A percentile compares a stretch with the other conserved stretches of the same genome.
phyloP scores from a whole-genome alignment of 2,888 invertebrate species.

The Masnerella sp. region DNA sequence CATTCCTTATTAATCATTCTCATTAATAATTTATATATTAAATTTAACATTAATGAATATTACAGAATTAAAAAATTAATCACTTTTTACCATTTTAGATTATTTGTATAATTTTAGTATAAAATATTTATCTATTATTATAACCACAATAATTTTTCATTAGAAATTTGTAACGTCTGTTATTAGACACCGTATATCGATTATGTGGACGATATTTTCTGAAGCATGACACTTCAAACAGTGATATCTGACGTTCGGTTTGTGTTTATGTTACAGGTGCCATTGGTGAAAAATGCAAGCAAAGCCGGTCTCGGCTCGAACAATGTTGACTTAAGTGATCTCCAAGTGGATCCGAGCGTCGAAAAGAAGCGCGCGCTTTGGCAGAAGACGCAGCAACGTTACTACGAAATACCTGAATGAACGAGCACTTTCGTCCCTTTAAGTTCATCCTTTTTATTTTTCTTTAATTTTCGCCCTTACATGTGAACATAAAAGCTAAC shows the following conservation, averaged over 20 bases:
- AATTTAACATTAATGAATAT: too few species aligned
- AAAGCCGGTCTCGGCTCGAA: slow-evolving; percentile 82
- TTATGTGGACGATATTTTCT: slow-evolving; percentile 4
- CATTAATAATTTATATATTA: too few species aligned
- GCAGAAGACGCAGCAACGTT: slow-evolving; percentile 77
- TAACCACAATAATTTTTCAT: too few species aligned
- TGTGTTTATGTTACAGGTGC: slow-evolving; percentile 79
- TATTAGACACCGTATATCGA: background rate
- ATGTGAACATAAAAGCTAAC: background rate
- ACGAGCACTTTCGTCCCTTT: slow-evolving; percentile 21
- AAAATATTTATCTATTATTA: too few species aligned
- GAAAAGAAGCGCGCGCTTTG: slow-evolving; percentile 75
- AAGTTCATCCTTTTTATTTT: too few species aligned
- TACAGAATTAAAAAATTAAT: too few species aligned
- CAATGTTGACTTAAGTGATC: slow-evolving; percentile 69
- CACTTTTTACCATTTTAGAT: too few species aligned
- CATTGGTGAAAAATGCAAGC: slow-evolving; percentile 81
- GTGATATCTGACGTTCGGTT: slow-evolving; percentile 33
- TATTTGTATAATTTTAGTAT: too few species aligned
- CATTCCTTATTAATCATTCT: too few species aligned
- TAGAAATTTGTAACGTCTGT: too few species aligned
- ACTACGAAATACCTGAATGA: slow-evolving; percentile 71
- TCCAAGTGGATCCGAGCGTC: slow-evolving; percentile 66
- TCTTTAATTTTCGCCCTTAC: background rate
- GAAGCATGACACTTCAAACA: slow-evolving; percentile 26